These are phyloP conservation scores for Drosophila prolongata DNA, from an alignment of 2,888 invertebrate species.

Conservation along the genomic window DNA sequence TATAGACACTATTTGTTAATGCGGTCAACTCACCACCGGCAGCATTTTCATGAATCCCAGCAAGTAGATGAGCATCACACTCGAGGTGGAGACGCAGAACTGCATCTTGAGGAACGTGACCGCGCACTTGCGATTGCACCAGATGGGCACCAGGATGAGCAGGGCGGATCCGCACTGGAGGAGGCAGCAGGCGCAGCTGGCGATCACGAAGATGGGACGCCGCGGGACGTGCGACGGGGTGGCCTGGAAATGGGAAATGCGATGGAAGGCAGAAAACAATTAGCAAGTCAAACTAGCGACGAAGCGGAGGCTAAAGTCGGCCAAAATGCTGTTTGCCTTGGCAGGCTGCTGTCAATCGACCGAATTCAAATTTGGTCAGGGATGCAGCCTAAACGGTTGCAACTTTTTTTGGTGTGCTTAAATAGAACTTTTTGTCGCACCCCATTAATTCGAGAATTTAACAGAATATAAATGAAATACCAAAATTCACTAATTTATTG, in stretches of 20 bases:
- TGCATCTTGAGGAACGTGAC: conserved; percentile 89
- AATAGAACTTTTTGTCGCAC: no score
- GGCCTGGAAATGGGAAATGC: conserved; percentile 54
- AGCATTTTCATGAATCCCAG: conserved; percentile 85
- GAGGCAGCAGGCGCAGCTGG: conserved; percentile 84
- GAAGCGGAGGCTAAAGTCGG: conserved; percentile 12
- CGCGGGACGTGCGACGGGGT: conserved; percentile 68
- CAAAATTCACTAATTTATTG: no score
- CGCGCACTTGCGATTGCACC: conserved; percentile 85
- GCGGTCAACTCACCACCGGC: conserved; percentile 84
- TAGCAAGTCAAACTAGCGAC: conserved; percentile 40
- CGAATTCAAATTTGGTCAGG: conserved; percentile 3
- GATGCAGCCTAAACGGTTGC: neutral
- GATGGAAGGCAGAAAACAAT: conserved; percentile 19
- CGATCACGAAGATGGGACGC: conserved; percentile 83
- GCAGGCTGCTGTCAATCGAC: conserved; percentile 5
- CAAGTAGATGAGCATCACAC: conserved; percentile 88
- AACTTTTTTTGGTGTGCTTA: neutral
- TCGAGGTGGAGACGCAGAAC: conserved; percentile 88
- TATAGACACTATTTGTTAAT: neutral
- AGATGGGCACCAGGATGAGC: conserved; percentile 83
- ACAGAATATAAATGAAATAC: no score
- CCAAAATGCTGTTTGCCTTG: conserved; percentile 25
- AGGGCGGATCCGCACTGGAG: conserved; percentile 84
- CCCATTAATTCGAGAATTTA: no score